These are phyloP conservation scores for Nephrocerus scutellatus DNA, from an alignment of 2,888 invertebrate species.

Conservation along the genomic window DNA sequence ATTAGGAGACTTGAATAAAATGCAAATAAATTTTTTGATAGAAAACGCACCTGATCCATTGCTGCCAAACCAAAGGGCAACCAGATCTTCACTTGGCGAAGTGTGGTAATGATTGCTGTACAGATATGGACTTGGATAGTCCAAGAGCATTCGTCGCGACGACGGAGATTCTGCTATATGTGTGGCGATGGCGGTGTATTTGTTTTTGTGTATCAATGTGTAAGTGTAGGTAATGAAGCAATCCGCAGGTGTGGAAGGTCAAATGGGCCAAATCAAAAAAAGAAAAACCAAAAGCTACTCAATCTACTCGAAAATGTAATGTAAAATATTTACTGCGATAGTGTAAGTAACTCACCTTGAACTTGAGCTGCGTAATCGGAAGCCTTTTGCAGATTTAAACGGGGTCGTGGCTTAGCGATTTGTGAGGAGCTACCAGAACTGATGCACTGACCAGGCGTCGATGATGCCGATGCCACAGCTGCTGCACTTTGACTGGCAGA, in stretches of 20 bases:
- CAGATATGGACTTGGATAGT: conserved; percentile 47
- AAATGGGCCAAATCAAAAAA: conserved; percentile 7
- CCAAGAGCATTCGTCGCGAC: conserved; percentile 47
- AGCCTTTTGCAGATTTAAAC: conserved; percentile 46
- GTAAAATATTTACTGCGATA: too few relatives aligned
- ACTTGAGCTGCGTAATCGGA: conserved; percentile 45
- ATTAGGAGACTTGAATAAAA: too few relatives aligned
- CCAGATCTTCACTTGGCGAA: conserved; percentile 66
- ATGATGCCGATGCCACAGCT: conserved; percentile 34
- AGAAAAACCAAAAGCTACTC: conserved; percentile 6
- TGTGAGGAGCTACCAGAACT: too few relatives aligned
- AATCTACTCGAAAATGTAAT: too few relatives aligned
- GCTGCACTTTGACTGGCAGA: conserved; percentile 21
- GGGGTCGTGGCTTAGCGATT: conserved; percentile 40
- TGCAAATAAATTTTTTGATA: too few relatives aligned
- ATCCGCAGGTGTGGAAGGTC: too few relatives aligned
- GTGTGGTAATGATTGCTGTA: conserved; percentile 49
- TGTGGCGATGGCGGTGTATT: too few relatives aligned
- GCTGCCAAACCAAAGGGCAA: conserved; percentile 67
- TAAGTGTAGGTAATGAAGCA: too few relatives aligned
- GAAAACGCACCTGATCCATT: conserved; percentile 54
- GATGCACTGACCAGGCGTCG: conserved; percentile 29
- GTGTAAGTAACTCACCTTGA: conserved; percentile 39
- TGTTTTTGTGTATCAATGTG: too few relatives aligned
- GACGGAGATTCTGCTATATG: conserved; percentile 47